Conservation (phyloP, 2,888 invertebrate genomes). For the Nineta flava region DNA sequence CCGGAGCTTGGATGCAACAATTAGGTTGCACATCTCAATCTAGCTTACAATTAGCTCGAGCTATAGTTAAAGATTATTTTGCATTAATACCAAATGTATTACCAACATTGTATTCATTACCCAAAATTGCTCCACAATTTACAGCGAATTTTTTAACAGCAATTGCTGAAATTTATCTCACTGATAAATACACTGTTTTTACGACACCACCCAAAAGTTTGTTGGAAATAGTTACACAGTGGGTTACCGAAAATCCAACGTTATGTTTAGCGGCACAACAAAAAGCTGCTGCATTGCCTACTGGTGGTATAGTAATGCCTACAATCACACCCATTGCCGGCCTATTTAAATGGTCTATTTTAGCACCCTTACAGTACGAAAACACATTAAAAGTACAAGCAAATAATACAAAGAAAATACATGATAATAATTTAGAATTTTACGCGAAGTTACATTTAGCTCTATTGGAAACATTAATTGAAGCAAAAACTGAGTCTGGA, state of each 20-base stretch:
- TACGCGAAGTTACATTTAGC: constrained; percentile 54
- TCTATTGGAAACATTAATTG: constrained; percentile 45
- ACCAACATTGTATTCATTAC: constrained; percentile 50
- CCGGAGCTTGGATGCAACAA: constrained; percentile 82
- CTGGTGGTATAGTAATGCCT: constrained; percentile 71
- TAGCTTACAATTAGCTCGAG: constrained; percentile 59
- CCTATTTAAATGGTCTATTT: constrained; percentile 58
- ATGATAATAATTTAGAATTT: constrained; percentile 21
- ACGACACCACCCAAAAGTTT: constrained; percentile 45
- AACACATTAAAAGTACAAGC: constrained; percentile 15
- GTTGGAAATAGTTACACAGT: constrained; percentile 50
- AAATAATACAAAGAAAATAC: constrained; percentile 13
- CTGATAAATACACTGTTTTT: constrained; percentile 23
- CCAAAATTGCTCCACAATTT: constrained; percentile 66
- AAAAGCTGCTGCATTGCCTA: constrained; percentile 49
- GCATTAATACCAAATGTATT: constrained; percentile 57
- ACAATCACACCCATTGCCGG: constrained; percentile 68
- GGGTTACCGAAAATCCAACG: constrained; percentile 49
- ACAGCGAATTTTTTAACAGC: constrained; percentile 79
- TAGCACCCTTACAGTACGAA: constrained; percentile 41
- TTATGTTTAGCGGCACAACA: constrained; percentile 53
- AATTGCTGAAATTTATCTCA: constrained; percentile 60
- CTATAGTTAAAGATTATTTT: constrained; percentile 70
- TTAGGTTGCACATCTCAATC: constrained; percentile 65
- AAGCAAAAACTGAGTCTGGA: constrained; percentile 29